Percentiles rank a stretch among this genome's conserved stretches.
These are phyloP conservation scores for Orthosia gracilis DNA, from an alignment of 2,888 invertebrate species.

Conservation along the genomic window DNA sequence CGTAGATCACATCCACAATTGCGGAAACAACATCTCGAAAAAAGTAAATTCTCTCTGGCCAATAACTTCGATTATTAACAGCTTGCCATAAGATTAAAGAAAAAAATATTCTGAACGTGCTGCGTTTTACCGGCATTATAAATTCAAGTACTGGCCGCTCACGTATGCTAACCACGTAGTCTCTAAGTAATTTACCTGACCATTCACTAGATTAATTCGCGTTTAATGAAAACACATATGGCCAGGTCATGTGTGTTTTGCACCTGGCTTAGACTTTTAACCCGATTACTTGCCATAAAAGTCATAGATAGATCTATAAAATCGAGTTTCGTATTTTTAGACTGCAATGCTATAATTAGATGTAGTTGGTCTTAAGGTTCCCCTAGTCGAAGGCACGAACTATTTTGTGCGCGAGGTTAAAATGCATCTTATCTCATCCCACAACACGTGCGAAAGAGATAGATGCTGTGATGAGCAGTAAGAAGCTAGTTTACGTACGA, in stretches of 20 bases:
- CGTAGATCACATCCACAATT: conserved; percentile 5
- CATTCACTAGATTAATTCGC: conserved; percentile 60
- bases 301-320: conserved; percentile 40
- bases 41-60: conserved; percentile 3
- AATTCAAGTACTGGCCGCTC: conserved; percentile 45
- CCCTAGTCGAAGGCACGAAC: too few species aligned
- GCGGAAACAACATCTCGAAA: conserved; percentile 20
- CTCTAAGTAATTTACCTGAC: conserved; percentile 60
- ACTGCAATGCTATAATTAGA: conserved; percentile 59
- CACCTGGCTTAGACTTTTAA: conserved; percentile 36
- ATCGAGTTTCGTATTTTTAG: conserved; percentile 53
- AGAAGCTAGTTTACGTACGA: too few species aligned
- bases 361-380: conserved; percentile 29
- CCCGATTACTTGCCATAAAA: conserved; percentile 49
- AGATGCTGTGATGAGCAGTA: too few species aligned
- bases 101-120: conserved; percentile 12
- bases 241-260: conserved; percentile 56
- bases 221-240: conserved; percentile 61
- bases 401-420: too few species aligned
- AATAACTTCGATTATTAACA: conserved; percentile 14
- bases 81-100: conserved; percentile 6
- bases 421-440: too few species aligned
- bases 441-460: too few species aligned
- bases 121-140: conserved; percentile 32
- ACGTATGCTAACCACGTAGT: conserved; percentile 52